These are phyloP conservation scores for Agriopis aurantiaria DNA, from an alignment of 2,888 invertebrate species.

Conservation along the genomic window DNA sequence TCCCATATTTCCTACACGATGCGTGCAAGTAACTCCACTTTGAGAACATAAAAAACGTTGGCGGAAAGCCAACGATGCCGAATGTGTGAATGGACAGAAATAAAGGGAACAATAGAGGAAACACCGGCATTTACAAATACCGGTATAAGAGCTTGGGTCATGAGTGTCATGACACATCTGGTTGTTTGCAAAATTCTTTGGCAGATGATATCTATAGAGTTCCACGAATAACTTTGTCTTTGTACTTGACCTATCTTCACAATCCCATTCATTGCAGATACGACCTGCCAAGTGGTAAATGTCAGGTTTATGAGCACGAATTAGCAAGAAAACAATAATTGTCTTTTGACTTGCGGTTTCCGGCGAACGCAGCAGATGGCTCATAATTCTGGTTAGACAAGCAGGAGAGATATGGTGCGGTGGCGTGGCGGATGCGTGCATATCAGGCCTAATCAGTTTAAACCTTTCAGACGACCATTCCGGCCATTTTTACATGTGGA, in stretches of 20 bases:
- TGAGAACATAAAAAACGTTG: conserved; percentile 47
- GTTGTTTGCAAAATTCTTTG: conserved; percentile 21
- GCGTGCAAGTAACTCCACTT: conserved; percentile 21
- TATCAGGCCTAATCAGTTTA: too few species aligned
- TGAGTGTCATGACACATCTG: conserved; percentile 30
- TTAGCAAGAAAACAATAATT: conserved; percentile 5
- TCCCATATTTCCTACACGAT: conserved; percentile 27
- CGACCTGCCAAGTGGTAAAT: conserved; percentile 11
- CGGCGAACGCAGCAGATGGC: neutral
- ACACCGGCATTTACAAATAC: conserved; percentile 28
- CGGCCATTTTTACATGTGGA: too few species aligned
- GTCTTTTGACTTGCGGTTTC: neutral
- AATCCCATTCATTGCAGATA: conserved; percentile 10
- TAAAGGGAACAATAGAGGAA: conserved; percentile 36
- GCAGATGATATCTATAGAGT: conserved; percentile 16
- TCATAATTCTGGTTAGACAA: neutral
- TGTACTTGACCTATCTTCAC: conserved; percentile 26
- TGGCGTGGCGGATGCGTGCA: too few species aligned
- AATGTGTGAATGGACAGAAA: conserved; percentile 50
- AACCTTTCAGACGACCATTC: too few species aligned
- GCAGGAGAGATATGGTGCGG: neutral
- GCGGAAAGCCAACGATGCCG: conserved; percentile 47
- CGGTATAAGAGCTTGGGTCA: conserved; percentile 8
- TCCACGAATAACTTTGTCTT: conserved; percentile 19
- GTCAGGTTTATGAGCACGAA: conserved; percentile 13